Percentiles rank a stretch among this genome's conserved stretches.
phyloP scores from a whole-genome alignment of 53 echinoderm and acorn worm species.

The Holothuria leucospilota region DNA sequence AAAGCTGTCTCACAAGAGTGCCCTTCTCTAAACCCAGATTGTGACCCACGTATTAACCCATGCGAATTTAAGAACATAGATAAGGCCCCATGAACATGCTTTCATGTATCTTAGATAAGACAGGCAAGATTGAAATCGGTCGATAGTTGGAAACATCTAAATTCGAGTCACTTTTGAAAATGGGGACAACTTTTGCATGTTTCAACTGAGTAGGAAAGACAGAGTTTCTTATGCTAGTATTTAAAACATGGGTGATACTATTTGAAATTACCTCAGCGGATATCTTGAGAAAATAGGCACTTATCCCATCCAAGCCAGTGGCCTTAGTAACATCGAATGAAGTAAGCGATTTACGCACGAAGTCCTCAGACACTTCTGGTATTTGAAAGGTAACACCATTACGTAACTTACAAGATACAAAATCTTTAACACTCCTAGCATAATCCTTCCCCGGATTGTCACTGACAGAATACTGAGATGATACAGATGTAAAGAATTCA shows the following conservation, averaged over 20 bases:
- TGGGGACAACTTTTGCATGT: slow-evolving; percentile 20
- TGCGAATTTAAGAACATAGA: slow-evolving; percentile 3
- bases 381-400: background rate
- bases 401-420: slow-evolving; percentile 1
- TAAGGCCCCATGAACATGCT: slow-evolving; percentile 8
- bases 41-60: too few relatives aligned
- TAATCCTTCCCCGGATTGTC: background rate
- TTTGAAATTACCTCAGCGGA: slow-evolving; percentile 7
- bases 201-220: slow-evolving; percentile 17
- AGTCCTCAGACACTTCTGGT: slow-evolving; percentile 9
- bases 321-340: too few relatives aligned
- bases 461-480: background rate
- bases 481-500: too few relatives aligned
- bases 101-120: slow-evolving; percentile 19
- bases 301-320: slow-evolving; percentile 11
- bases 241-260: too few relatives aligned
- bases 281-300: slow-evolving; percentile 15
- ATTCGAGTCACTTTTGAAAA: too few relatives aligned
- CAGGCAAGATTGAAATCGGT: slow-evolving; percentile 30
- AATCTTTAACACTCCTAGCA: background rate
- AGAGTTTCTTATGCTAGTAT: slow-evolving; percentile 14
- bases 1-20: too few relatives aligned
- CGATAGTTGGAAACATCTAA: slow-evolving; percentile 17
- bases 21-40: too few relatives aligned
- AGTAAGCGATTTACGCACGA: background rate